These are phyloP conservation scores for Pantherophis alleghaniensis DNA, from an alignment of 2,797 vertebrate species.

Conservation along the genomic window DNA sequence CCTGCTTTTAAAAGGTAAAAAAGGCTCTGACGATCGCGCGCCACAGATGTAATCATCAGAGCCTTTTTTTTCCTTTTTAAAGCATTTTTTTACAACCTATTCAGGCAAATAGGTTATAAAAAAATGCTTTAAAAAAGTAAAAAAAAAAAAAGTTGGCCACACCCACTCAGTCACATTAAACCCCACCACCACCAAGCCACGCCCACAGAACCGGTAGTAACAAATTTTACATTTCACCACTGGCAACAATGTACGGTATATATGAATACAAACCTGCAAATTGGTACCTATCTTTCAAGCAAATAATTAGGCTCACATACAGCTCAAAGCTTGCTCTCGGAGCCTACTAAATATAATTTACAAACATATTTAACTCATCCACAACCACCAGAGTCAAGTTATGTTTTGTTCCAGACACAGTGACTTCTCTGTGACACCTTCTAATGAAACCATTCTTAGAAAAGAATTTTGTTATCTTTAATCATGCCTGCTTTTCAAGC, in stretches of 20 bases:
- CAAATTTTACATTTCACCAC: too few relatives aligned
- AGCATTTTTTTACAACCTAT: too few relatives aligned
- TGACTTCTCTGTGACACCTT: background rate
- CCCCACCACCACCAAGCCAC: too few relatives aligned
- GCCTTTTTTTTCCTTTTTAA: too few relatives aligned
- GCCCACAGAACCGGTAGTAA: too few relatives aligned
- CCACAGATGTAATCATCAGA: too few relatives aligned
- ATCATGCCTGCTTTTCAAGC: background rate
- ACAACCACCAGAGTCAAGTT: background rate
- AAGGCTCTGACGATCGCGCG: too few relatives aligned
- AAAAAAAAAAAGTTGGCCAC: too few relatives aligned
- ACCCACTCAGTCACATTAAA: too few relatives aligned
- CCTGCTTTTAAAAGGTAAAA: too few relatives aligned
- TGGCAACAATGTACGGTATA: background rate
- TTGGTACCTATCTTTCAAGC: background rate
- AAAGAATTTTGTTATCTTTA: background rate
- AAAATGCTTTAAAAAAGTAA: too few relatives aligned
- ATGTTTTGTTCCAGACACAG: background rate
- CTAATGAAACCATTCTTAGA: background rate
- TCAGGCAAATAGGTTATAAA: too few relatives aligned
- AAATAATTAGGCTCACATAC: background rate
- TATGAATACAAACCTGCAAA: background rate
- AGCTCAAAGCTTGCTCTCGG: background rate
- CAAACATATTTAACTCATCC: slow-evolving; percentile 10
- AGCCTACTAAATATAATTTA: background rate